Evolutionary conservation across 1,140 invertebrate genomes (phyloP), one percentile per base, ranked within the genome.

Genomic region (Metopolophium dirhodum): DNA sequence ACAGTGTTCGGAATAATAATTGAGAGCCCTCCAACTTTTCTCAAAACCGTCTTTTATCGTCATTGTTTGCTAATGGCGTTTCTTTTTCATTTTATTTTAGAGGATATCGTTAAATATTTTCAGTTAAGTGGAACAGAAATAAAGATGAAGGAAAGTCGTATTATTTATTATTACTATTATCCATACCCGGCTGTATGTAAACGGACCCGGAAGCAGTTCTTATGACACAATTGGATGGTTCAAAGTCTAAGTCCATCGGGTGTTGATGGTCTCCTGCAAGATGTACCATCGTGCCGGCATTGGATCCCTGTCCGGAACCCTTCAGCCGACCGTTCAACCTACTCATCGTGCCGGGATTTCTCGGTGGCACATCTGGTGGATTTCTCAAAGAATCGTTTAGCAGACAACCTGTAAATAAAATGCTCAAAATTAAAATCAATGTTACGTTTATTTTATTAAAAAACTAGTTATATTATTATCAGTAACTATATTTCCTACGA

Each of bases 121-220:
- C 68, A 35, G 90, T 92, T 77, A 51, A 92, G 77, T 92, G 35
- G 61, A 92, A 92, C 45, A 49, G n/a, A 92, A 82, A 51, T 68
- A 68, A 61, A 68, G 30, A 68, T 35, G 88, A 37, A 89, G 86
- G 18, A 51, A 51, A 35, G 18, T 22, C 30, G 23, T 89, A 88
- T 35, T 88, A 88, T 88, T 41, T 41, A 41, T 41, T 88, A 51
- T 89, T 51, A 89, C 88, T 4, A 26, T 57, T 51, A 41, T 23
- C 18, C 47, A 96, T 96, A 97, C 97, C 97, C 96, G 97, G 97
- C 95, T 98, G 98, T 96, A 98, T 98, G 96, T 98, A 98, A 95
- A 98, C 98, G 96, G 98, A 98, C 95, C 98, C 98, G 94, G 98
- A 98, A 94, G 98, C 97, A 93, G 98, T 98, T 95, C 98, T 97